phyloP scores from a whole-genome alignment of 2,113 vertebrate genomes.

The Anhinga rufa region DNA sequence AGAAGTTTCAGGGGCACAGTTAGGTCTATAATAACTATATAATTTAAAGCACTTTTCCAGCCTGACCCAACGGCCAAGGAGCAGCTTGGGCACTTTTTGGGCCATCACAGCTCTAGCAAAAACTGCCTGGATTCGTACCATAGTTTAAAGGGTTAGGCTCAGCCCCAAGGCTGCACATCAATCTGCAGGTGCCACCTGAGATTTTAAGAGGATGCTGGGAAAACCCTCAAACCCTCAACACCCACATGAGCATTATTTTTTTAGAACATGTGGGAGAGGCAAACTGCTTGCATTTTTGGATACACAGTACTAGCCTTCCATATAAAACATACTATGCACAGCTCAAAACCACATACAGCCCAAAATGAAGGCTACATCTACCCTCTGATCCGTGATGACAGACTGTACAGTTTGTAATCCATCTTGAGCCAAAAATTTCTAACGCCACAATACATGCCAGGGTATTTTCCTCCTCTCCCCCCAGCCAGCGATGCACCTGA shows the following conservation, averaged over 20 bases:
- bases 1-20: neutral
- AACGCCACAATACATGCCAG: neutral
- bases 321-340: neutral
- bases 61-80: neutral
- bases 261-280: rapidly evolving
- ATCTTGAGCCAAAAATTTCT: neutral
- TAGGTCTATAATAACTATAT: neutral
- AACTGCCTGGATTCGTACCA: neutral
- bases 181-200: neutral
- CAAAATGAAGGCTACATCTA: neutral
- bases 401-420: neutral
- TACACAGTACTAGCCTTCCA: rapidly evolving
- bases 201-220: neutral
- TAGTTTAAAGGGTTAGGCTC: neutral
- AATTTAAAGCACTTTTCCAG: neutral
- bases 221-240: neutral
- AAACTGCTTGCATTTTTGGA: neutral
- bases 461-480: neutral
- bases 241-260: neutral
- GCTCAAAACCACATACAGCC: neutral
- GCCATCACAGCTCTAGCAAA: neutral
- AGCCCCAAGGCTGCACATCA: neutral
- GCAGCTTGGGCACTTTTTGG: neutral
- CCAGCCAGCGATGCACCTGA: neutral
- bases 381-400: neutral